Base-by-base conservation (phyloP, 2,113 vertebrate species). In the Eleginops maclovinus region DNA sequence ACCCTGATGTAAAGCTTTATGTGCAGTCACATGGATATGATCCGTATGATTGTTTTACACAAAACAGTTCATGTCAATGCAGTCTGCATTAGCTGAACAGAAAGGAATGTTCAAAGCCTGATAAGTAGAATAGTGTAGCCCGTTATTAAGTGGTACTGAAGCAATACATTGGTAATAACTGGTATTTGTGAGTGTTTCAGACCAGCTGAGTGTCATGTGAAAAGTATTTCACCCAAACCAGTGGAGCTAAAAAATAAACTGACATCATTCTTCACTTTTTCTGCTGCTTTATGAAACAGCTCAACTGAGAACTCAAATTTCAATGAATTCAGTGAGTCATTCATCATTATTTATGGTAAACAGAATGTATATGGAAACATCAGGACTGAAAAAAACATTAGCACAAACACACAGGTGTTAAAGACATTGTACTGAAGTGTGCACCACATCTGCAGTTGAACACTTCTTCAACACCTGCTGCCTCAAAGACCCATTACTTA, bases 381-480 rank as follows among this genome's bases (percentile, higher is more conserved):
- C 31, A 36, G 31, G 31, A 36, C 31, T 36, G 31, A 36, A 36
- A n/a, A 26, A 58, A 66, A 46, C 19, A 41, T 12, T 40, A 43
- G n/a, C 61, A 28, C 44, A 59, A 49, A 58, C 17, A 24, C 9
- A 28, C 91, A 88, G 72, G 55, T 84, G 80, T 69, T 61, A 65
- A 76, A 89, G 63, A 21, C 60, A 77, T 79, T 44, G 14, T 36
- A 16, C 28, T 31, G 15, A n/a, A 73, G 72, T 41, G 36, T 51
- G 60, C 60, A 43, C 47, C 59, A 64, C 54, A 47, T 58, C 55
- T 81, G 68, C 46, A 19, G 11, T 21, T 53, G 31, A 54, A 78
- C 71, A 60, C 36, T 3, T 49, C 22, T 82, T 82, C 70, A 64
- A 61, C 87, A 90, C 87, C 87, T 89, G 91, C 55, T 60, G 49